A percentile compares a stretch with the other conserved stretches of the same genome.
Evolutionary conservation across 2,888 invertebrate genomes (phyloP).

Genomic region (Xanthia icteritia): DNA sequence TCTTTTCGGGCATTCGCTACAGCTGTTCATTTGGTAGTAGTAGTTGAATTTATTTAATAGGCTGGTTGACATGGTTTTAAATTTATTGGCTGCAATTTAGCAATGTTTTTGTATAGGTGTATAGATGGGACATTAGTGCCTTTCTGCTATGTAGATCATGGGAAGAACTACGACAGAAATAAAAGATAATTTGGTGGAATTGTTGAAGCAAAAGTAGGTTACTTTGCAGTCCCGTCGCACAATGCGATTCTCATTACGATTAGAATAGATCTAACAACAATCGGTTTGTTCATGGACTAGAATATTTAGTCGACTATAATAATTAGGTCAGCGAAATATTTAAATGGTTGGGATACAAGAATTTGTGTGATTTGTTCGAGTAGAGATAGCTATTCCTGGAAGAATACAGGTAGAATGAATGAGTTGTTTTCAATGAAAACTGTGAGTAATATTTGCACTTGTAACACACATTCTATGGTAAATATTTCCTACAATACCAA

Average conservation of each 20-base stretch:
- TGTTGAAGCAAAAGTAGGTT: constrained; percentile 44
- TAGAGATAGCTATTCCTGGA: constrained; percentile 12
- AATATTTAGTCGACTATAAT: constrained; percentile 39
- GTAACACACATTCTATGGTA: constrained; percentile 1
- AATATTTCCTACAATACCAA: not conserved
- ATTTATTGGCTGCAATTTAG: constrained; percentile 39
- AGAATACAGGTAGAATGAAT: constrained; percentile 24
- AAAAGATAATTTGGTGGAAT: constrained; percentile 39
- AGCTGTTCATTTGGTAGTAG: constrained; percentile 24
- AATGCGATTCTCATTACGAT: constrained; percentile 38
- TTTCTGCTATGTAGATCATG: constrained; percentile 15
- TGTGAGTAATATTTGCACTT: constrained; percentile 18
- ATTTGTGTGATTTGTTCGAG: constrained; percentile 32
- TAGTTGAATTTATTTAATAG: constrained; percentile 47
- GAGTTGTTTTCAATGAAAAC: constrained; percentile 8
- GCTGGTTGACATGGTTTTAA: constrained; percentile 28
- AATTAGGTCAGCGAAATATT: constrained; percentile 56
- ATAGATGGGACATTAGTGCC: constrained; percentile 14
- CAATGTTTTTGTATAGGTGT: constrained; percentile 28
- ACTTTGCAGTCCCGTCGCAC: constrained; percentile 17
- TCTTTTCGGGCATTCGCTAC: constrained; percentile 15
- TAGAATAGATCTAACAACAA: constrained; percentile 55
- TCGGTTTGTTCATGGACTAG: constrained; percentile 28
- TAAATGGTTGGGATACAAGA: constrained; percentile 33
- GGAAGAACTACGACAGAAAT: constrained; percentile 16